Base-by-base conservation (phyloP, 2,797 vertebrate species). In the Melanotaenia parkinsoni region DNA sequence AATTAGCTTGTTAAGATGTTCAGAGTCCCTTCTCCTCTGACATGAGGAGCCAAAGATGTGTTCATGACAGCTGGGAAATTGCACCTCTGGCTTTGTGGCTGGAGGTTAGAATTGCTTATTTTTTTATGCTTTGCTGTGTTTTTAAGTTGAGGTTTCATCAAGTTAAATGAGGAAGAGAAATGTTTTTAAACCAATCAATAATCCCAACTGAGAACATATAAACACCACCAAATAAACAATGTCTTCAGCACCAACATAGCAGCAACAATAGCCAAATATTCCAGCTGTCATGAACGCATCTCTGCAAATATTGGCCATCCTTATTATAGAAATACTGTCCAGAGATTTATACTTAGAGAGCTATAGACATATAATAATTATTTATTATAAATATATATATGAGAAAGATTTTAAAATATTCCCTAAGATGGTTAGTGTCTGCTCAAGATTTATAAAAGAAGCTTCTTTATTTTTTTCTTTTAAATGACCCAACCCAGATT, bases 1-100 rank as follows among this genome's bases (percentile, higher is more conserved):
- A 8, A 50, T 22, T 20, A 22, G 62, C 12, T 64, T 32, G 32
- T 32, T 24, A 91, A 93, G 83, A 89, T 95, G 95, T 95, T 95
- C 86, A 92, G 94, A 93, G 92, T 92, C 76, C 67, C 56, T 58
- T 72, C 56, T 67, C 53, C 30, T 70, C 40, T 58, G n/a, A 56
- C 35, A 65, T 81, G 88, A 88, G 90, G 91, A 93, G 91, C 92
- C 93, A 92, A 89, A 81, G 35, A 58, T 75, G 76, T 28, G 61
- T 82, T 75, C 61, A 70, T 40, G 73, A 64, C 35, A 73, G 59
- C 63, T 82, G 65, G 81, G 74, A 65, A 32, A n/a, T 58, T 43
- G 38, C n/a, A 58, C 2, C 4, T 33, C 11, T 53, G 11, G n/a
- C n/a, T 59, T 51, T 20, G 18, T 24, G 24, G 38, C 10, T 54